Evolutionary conservation across 2,113 vertebrate species (phyloP), one percentile per base, ranked within the genome.

Genomic region (Corythornis vintsioides): DNA sequence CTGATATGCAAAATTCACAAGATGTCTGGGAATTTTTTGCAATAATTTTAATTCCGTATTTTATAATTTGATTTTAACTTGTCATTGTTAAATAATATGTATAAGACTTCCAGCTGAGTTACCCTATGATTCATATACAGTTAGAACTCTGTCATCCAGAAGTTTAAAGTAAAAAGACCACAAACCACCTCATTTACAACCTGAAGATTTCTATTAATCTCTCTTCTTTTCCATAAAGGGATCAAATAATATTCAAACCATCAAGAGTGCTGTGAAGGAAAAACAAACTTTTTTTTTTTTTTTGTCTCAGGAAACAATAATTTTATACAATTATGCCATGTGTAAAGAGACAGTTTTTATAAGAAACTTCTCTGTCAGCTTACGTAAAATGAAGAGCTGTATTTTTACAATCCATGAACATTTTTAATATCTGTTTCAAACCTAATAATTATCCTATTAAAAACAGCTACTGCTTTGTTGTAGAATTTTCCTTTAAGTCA

Each of bases 81-180:
- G 8, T 42, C 24, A 70, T 4, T 12, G 4, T 59, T 59, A 77
- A 57, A 80, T 69, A 45, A 12, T 24, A 20, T 81, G 53, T 74
- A 50, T 60, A 8, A 1, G 4, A 16, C 56, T 73, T 77, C 7
- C 5, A 47, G 1, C 9, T 66, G 22, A 31, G 7, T 33, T 59
- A 1, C 3, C 3, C 13, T 59, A 45, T 50, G 80, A 71, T 47
- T 69, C 22, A 2, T 63, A 6, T 13, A 9, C 0, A 31, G 0
- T 13, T 20, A 53, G 22, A 71, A 43, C 3, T 31, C 6, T 75
- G 11, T 56, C 17, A 91, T 21, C 2, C 1, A 48, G 21, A 47
- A 6, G 0, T n/a, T 59, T 47, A 71, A 66, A 84, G 3, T 1
- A 66, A 73, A 77, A 71, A 47, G 6, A 7, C 11, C 19, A 47